Base-by-base conservation (phyloP, 2,888 invertebrate species). In the Ellobium chinense region DNA sequence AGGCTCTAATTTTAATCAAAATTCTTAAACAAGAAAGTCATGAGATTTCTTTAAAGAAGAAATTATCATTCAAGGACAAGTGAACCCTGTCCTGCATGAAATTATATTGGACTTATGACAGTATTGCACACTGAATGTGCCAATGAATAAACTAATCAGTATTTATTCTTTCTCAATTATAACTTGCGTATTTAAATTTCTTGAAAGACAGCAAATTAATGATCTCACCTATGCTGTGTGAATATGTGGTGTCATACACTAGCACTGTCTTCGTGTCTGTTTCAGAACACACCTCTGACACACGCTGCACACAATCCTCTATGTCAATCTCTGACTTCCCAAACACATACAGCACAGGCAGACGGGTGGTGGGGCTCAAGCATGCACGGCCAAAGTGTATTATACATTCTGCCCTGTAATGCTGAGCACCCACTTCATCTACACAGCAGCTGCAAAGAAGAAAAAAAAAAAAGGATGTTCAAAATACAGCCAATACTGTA, bases 311-410 rank as follows among this genome's bases (percentile, higher is more conserved):
- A 65, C 89, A 89, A 80, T 91, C 83, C 4, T 78, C 66, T 5
- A 94, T 76, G 89, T 96, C 94, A 14, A 97, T 88, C 0, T 93
- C 86, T 56, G 93, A 91, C 90, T 95, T 82, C 14, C 91, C 91
- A 86, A 92, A 92, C n/a, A 92, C 89, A 85, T 88, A 92, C 83
- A 91, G 86, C 5, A 97, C 96, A 0, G 97, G 97, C 77, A 98
- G 94, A 74, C 95, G 94, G 0, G 93, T 94, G 21, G 96, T 95
- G 18, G 88, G 90, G 39, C 97, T 96, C 85, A 97, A 95, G 93
- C 99, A 99, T 0, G 96, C 95, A 89, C 96, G 96, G 0, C 99
- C 99, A 93, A 96, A 99, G 93, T 99, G 99, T 77, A 99, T 95
- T 1, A 99, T 94, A 39, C 96, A 95, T 93, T 98, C 97, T 0